Evolutionary conservation across 2,888 invertebrate species (phyloP), one percentile per base, ranked within the genome.

Genomic region (Campopleginae sp.): DNA sequence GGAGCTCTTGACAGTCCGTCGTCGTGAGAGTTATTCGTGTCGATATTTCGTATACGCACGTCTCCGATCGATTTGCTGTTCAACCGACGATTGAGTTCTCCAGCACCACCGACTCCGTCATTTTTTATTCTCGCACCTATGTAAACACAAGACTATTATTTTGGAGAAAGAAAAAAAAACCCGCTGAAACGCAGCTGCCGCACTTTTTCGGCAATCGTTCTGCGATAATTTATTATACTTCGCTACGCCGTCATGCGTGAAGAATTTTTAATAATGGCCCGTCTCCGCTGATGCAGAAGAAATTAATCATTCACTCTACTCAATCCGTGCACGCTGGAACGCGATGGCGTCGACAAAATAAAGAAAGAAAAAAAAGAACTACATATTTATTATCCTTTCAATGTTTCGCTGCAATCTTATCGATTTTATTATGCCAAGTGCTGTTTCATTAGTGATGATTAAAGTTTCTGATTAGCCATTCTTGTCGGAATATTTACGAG

Each of bases 1-100:
- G 8, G 17, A 42, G 42, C 33, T 61, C 19, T 58, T 23, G 17
- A 46, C 19, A 80, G 58, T 44, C 66, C 68, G 44, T 58, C 68
- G 44, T 58, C 75, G 46, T 51, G 71, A 51, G 42, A 77, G 27
- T 61, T 54, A 65, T 84, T 71, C 76, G 23, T 79, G 74, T 77
- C 79, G 86, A 86, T 86, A 80, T 86, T 82, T 80, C 70, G 70
- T 85, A 54, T 48, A 77, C 70, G 51, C 58, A n/a, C 17, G 65
- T 70, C 74, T 72, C 48, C 80, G 23, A 86, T 86, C 86, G 84
- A 87, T 86, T 87, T 83, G 17, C 65, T 66, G 74, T 82, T 82
- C 65, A 82, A 82, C 74, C 77, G 82, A 77, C 80, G 84, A 85
- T 85, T 82, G 78, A 86, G 72, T 79, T 87, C 68, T 84, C 54